Conservation (phyloP, 2,797 vertebrate genomes). For the Clamator glandarius region DNA sequence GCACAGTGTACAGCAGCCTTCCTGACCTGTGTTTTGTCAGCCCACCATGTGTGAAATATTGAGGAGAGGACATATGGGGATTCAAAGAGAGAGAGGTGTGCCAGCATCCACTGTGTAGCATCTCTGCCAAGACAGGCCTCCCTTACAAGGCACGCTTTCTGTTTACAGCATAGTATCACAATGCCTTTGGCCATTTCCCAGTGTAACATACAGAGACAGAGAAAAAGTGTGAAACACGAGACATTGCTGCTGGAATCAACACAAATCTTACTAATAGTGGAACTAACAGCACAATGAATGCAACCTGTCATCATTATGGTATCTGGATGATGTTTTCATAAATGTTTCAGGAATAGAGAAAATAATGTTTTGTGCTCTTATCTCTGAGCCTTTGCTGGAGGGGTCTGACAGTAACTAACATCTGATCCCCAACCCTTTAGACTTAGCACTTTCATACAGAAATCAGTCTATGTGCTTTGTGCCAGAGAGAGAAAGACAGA, state of each 20-base stretch:
- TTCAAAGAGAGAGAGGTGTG: not conserved
- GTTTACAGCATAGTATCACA: not conserved
- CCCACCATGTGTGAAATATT: not conserved
- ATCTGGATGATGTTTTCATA: not conserved
- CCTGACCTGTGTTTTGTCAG: not conserved
- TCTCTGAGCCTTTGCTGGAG: not conserved
- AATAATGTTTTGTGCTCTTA: not conserved
- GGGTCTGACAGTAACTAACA: not conserved
- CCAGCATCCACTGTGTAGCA: not conserved
- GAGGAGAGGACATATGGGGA: not conserved
- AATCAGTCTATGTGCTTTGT: not conserved
- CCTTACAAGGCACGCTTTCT: not conserved
- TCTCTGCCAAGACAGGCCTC: not conserved
- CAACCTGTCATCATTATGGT: not conserved
- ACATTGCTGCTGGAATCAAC: not conserved
- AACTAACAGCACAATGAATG: not conserved
- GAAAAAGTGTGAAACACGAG: not conserved
- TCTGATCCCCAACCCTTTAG: not conserved
- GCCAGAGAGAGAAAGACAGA: not conserved
- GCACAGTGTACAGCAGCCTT: not conserved
- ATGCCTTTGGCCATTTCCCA: not conserved
- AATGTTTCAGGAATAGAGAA: not conserved
- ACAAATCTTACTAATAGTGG: fast-evolving
- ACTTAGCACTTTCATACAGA: not conserved
- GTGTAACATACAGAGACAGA: not conserved